Evolutionary conservation across 2,888 invertebrate genomes (phyloP).

Genomic region (Pantelozetes paolii): DNA sequence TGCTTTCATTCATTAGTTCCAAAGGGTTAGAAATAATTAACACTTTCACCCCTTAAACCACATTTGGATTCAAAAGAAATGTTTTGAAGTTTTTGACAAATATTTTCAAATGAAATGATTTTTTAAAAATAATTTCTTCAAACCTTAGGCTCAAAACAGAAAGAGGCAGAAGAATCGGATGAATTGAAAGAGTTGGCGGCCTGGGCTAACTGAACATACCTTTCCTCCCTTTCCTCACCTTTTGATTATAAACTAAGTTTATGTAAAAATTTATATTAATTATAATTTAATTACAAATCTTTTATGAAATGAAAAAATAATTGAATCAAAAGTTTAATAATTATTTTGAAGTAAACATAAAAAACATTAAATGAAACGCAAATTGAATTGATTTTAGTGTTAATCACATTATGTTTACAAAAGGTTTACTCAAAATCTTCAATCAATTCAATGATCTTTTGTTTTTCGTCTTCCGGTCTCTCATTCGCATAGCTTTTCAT

Average conservation of each 20-base stretch:
- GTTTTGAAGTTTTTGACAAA: no score
- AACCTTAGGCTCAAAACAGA: slow-evolving; percentile 23
- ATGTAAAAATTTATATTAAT: neutral
- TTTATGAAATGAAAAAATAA: neutral
- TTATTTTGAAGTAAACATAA: no score
- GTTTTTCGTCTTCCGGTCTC: slow-evolving; percentile 31
- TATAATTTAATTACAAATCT: no score
- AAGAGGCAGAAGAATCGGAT: slow-evolving; percentile 40
- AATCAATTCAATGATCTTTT: slow-evolving; percentile 22
- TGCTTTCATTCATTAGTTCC: no score
- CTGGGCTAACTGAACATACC: slow-evolving; percentile 39
- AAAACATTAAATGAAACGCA: no score
- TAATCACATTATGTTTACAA: slow-evolving; percentile 14
- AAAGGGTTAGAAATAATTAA: no score
- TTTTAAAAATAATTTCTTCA: neutral
- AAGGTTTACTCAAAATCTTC: slow-evolving; percentile 21
- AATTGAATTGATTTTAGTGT: neutral
- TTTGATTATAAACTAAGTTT: neutral
- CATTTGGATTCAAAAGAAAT: no score
- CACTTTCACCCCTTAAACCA: no score
- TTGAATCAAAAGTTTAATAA: neutral
- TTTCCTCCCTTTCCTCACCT: neutral
- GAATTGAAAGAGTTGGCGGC: slow-evolving; percentile 41
- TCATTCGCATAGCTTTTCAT: slow-evolving; percentile 38
- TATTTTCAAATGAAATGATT: neutral